Base-by-base conservation (phyloP, 2,797 vertebrate genomes). In the Meda fulgida region DNA sequence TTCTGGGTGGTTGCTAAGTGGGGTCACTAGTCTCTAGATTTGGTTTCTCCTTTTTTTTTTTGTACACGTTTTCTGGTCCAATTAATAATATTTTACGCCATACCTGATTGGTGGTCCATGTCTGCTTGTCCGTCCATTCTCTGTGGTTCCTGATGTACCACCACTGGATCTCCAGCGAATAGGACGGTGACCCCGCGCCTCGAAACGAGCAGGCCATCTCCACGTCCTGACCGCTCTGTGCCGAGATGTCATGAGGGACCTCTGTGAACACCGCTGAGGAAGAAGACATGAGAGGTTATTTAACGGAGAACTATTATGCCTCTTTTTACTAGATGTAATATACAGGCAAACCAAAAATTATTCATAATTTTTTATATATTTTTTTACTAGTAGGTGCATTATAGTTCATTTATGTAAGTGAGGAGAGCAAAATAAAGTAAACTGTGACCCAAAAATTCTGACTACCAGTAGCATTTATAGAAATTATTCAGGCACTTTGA, bases 181-280 rank as follows among this genome's bases (percentile, higher is more conserved):
- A 97, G 85, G 97, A 97, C 0, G 97, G 96, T 66, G 97, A 96
- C 75, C 97, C 96, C 0, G 94, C 97, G 78, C 97, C 98, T 0
- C 97, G 95, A 94, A 99, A 99, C 81, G 98, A 98, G 46, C 98
- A 99, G 9, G 98, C 97, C 98, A 99, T 98, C 95, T 99, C 98
- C 90, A 98, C 97, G 5, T 99, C 98, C 92, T 97, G 96, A 0
- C 98, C 97, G 0, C 96, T 96, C 89, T 95, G 96, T 0, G 97
- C 96, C 0, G 94, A 96, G 92, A 97, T 94, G 92, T 99, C 98
- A 2, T 96, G 97, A 31, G 98, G 98, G 6, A 95, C 96, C 94
- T 99, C 97, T 13, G 97, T 99, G 92, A 99, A 99, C 58, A 98
- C 93, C 63, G 97, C 98, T 99, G 94, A 0, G 1, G 46, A 77